Percentiles rank a stretch among this genome's conserved stretches.
phyloP scores from a whole-genome alignment of 2,797 vertebrate species.

The Onychomys leucogaster region DNA sequence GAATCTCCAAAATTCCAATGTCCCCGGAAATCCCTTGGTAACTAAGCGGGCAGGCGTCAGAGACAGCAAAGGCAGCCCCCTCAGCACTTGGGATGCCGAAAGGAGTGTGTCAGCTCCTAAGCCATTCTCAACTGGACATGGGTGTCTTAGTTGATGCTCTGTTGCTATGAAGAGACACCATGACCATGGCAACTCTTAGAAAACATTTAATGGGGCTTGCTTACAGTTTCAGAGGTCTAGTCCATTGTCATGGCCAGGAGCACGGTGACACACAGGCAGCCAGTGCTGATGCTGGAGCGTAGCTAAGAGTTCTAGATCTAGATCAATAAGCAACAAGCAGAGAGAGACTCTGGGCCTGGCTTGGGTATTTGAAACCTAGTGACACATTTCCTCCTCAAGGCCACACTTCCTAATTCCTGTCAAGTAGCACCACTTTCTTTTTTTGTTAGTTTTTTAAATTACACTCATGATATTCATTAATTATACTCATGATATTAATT shows the following conservation, averaged over 20 bases:
- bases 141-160: neutral
- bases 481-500: no score
- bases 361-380: neutral
- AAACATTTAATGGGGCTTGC: neutral
- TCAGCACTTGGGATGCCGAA: neutral
- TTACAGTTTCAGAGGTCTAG: neutral
- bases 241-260: neutral
- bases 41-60: neutral
- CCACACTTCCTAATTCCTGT: neutral
- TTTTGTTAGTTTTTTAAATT: no score
- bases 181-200: no score
- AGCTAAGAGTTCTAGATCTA: neutral
- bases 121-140: neutral
- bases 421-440: neutral
- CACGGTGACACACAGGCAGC: neutral
- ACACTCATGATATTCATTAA: no score
- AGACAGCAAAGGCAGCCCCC: neutral
- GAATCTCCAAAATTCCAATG: neutral
- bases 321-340: neutral
- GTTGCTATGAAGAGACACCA: neutral
- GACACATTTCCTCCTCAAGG: neutral
- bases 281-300: neutral
- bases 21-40: neutral
- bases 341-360: neutral
- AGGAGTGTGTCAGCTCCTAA: neutral